Conservation (phyloP, 2,888 invertebrate genomes). For the Perdita meconis region DNA sequence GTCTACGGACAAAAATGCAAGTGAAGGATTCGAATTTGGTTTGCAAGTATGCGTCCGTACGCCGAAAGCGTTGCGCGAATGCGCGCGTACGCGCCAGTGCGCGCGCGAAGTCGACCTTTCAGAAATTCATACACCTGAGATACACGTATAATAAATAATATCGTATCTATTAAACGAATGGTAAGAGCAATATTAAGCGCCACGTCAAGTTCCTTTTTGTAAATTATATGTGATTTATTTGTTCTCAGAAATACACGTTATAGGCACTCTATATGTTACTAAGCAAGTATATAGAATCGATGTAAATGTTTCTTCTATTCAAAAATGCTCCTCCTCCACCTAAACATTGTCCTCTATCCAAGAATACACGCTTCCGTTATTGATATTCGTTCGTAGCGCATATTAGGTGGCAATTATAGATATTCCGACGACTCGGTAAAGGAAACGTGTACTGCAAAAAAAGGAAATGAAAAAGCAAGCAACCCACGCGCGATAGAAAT, state of each 20-base stretch:
- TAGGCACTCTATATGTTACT: constrained; percentile 62
- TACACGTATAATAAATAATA: constrained; percentile 43
- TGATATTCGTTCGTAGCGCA: not conserved
- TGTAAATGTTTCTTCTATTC: constrained; percentile 29
- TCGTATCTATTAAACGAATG: constrained; percentile 50
- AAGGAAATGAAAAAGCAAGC: not conserved
- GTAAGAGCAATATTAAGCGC: constrained; percentile 63
- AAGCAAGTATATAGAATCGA: constrained; percentile 47
- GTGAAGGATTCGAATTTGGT: constrained; percentile 20
- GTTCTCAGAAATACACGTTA: constrained; percentile 68
- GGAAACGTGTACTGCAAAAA: not conserved
- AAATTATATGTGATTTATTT: constrained; percentile 69
- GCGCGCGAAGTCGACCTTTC: constrained; percentile 31
- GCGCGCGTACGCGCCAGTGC: constrained; percentile 28
- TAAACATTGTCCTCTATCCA: not conserved
- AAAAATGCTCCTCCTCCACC: constrained; percentile 5
- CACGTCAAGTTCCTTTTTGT: constrained; percentile 68
- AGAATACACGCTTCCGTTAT: not conserved
- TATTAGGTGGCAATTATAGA: no score
- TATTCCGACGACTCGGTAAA: not conserved
- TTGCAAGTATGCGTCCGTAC: constrained; percentile 25
- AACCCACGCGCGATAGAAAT: constrained; percentile 2
- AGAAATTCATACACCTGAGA: constrained; percentile 37
- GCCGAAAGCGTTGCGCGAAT: constrained; percentile 6
- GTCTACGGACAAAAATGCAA: not conserved